Evolutionary conservation across 2,888 invertebrate genomes (phyloP).

Genomic region (Dimorphilus gyrociliatus): DNA sequence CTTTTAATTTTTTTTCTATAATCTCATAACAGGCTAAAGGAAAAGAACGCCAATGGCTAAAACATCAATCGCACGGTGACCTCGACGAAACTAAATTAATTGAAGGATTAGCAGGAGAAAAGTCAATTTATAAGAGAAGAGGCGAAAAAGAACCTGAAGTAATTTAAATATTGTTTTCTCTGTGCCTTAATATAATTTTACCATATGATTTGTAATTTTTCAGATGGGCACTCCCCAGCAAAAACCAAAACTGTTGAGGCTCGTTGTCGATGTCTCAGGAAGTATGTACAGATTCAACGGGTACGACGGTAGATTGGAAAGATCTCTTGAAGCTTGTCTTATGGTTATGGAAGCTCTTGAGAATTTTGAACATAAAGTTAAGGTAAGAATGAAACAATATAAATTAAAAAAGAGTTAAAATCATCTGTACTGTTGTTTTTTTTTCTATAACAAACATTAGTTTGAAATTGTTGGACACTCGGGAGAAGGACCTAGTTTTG

Average conservation of each 20-base stretch:
- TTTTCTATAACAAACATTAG: no score
- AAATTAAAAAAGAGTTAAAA: no score
- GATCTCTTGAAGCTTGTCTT: slow-evolving; percentile 66
- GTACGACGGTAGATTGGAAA: slow-evolving; percentile 76
- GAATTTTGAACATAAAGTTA: slow-evolving; percentile 68
- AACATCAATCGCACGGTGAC: slow-evolving; percentile 85
- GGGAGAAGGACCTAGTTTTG: slow-evolving; percentile 63
- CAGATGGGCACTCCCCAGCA: slow-evolving; percentile 58
- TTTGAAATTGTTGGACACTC: slow-evolving; percentile 90
- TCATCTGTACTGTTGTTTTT: no score
- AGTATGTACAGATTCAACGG: slow-evolving; percentile 96
- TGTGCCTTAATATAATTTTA: not conserved
- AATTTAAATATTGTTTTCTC: not conserved
- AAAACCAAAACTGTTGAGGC: slow-evolving; percentile 66
- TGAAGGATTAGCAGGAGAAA: slow-evolving; percentile 78
- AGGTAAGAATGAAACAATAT: no score
- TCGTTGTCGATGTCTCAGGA: slow-evolving; percentile 83
- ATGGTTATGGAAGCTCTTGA: slow-evolving; percentile 61
- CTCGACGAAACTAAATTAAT: slow-evolving; percentile 84
- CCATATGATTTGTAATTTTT: slow-evolving; percentile 1
- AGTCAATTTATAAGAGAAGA: slow-evolving; percentile 67
- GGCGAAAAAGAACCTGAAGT: slow-evolving; percentile 67
- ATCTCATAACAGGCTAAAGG: slow-evolving; percentile 61
- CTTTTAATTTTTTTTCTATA: slow-evolving; percentile 5
- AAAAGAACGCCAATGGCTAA: slow-evolving; percentile 79